These are phyloP conservation scores for Himantopus leucocephalus DNA, from an alignment of 2,113 vertebrate species.

Conservation along the genomic window DNA sequence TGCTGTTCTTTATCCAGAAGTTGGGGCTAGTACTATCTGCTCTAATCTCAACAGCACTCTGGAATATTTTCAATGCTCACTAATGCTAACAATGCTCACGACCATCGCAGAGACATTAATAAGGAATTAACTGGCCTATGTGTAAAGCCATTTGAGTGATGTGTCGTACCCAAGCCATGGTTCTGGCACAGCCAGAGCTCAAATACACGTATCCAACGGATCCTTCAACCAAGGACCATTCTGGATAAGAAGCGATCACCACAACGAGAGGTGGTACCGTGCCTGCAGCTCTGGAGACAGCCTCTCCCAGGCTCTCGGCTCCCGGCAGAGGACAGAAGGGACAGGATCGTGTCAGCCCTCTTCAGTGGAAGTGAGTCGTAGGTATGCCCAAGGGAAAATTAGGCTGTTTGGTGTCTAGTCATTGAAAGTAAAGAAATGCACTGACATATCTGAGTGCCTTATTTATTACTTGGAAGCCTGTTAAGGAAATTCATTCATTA, in stretches of 20 bases:
- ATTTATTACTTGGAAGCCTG: not conserved
- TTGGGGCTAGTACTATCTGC: not conserved
- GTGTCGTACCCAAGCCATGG: accelerated
- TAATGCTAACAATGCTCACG: accelerated
- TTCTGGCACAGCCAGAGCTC: not conserved
- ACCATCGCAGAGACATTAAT: accelerated
- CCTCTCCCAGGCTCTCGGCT: not conserved
- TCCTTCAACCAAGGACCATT: accelerated
- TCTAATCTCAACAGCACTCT: not conserved
- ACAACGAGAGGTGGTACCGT: accelerated
- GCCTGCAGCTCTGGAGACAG: not conserved
- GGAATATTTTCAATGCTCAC: not conserved
- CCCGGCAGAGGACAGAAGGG: not conserved
- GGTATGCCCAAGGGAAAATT: not conserved
- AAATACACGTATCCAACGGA: accelerated
- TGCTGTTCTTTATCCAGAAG: not conserved
- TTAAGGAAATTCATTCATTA: not conserved
- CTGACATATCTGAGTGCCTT: not conserved
- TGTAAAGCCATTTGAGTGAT: accelerated
- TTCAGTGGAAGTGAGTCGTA: accelerated
- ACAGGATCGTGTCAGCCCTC: accelerated
- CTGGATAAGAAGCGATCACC: accelerated
- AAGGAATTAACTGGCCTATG: not conserved
- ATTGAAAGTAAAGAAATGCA: not conserved
- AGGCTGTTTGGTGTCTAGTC: not conserved